A percentile compares a stretch with the other conserved stretches of the same genome.
Conservation (phyloP, 1,140 invertebrate species). For the Caerostris darwini region DNA sequence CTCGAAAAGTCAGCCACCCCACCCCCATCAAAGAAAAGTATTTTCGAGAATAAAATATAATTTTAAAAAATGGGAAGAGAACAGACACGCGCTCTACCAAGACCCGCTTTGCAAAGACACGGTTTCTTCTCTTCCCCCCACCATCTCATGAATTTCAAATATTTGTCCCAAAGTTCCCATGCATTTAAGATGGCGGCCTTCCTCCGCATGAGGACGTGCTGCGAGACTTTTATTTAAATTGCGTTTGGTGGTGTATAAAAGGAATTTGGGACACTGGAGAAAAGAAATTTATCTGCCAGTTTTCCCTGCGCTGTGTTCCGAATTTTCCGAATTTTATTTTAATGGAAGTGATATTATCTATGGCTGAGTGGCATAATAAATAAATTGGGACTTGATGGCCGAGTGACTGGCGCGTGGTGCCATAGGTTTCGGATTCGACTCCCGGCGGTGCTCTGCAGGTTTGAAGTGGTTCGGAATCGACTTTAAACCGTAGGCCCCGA, state of each 20-base stretch:
- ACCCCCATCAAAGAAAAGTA: not conserved
- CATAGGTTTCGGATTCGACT: no score
- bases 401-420: no score
- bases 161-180: conserved; percentile 22
- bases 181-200: conserved; percentile 1
- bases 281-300: conserved; percentile 29
- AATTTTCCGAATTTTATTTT: no score
- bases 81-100: not conserved
- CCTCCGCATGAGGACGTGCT: not conserved
- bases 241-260: conserved; percentile 24
- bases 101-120: not conserved
- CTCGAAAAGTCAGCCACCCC: not conserved
- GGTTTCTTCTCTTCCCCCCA: not conserved
- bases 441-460: no score
- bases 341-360: no score
- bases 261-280: not conserved
- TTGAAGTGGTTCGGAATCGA: no score
- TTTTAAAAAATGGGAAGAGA: not conserved
- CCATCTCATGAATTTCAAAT: conserved; percentile 42
- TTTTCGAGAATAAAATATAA: not conserved
- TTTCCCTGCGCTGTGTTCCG: not conserved
- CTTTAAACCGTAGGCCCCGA: no score
- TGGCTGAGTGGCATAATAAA: no score
- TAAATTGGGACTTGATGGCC: no score
- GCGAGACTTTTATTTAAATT: conserved; percentile 18